Evolutionary conservation across 2,888 invertebrate species (phyloP).

Genomic region (Microctonus brassicae): DNA sequence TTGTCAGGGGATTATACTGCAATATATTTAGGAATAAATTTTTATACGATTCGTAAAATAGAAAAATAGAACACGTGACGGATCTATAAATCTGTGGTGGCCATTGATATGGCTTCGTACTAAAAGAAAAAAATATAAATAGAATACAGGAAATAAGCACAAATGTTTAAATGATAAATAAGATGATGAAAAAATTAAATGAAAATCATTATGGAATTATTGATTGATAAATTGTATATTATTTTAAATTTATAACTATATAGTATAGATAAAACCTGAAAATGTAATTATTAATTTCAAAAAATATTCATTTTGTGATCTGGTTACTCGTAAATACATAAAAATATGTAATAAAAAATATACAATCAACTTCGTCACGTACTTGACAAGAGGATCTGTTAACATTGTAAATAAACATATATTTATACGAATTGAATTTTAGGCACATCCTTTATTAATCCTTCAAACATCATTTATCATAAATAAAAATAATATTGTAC

Average conservation of each 20-base stretch:
- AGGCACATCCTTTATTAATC: slow-evolving; percentile 1
- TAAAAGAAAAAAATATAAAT: background rate
- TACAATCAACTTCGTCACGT: slow-evolving; percentile 55
- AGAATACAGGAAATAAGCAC: slow-evolving; percentile 33
- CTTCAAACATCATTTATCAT: no score
- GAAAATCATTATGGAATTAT: slow-evolving; percentile 32
- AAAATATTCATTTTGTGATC: slow-evolving; percentile 19
- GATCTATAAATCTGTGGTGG: slow-evolving; percentile 23
- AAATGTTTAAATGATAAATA: slow-evolving; percentile 33
- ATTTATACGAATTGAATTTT: slow-evolving; percentile 62
- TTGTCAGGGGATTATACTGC: background rate
- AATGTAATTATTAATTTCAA: slow-evolving; percentile 55
- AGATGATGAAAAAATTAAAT: slow-evolving; percentile 11
- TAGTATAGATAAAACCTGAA: slow-evolving; percentile 18
- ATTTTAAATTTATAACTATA: slow-evolving; percentile 41
- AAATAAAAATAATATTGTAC: background rate
- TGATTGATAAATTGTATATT: slow-evolving; percentile 46
- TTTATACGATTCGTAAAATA: background rate
- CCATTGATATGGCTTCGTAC: background rate
- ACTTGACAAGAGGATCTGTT: slow-evolving; percentile 64
- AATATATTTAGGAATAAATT: slow-evolving; percentile 1
- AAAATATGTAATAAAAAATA: slow-evolving; percentile 19
- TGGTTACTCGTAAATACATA: slow-evolving; percentile 19
- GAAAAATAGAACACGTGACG: background rate
- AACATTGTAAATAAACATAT: slow-evolving; percentile 69